Evolutionary conservation across 2,888 invertebrate species (phyloP), one percentile per base, ranked within the genome.

Genomic region (Thelaira solivaga): DNA sequence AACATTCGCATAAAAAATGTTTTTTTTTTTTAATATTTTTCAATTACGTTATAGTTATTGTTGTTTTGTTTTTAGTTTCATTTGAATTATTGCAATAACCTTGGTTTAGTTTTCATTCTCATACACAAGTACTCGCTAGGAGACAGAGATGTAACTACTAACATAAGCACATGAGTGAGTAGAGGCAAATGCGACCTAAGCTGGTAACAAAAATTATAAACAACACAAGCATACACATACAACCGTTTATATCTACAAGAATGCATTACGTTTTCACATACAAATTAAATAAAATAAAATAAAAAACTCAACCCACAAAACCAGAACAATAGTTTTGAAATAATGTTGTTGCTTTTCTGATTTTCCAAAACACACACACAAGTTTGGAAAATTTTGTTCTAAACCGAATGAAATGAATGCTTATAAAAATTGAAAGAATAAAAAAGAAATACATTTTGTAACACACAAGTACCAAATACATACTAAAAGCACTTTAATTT

Each of bases 31-130:
- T n/a, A n/a, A n/a, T n/a, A n/a, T n/a, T 72, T 64, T 68, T 62
- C 55, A 57, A 57, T 68, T 62, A 64, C 69, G 31, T 51, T 43
- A 34, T 65, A 29, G 36, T 55, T 51, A 45, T 69, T 74, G 41
- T 41, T 72, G 36, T 51, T 57, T 45, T 47, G 43, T 68, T 74
- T 79, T 76, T 31, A 67, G 80, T 80, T 80, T 74, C 80, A 80
- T 76, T 81, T 76, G 76, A 81, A 81, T 81, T 80, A 74, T 75
- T 76, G 71, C 80, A 45, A 31, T 76, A 80, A 72, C 80, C 80
- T 81, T 81, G 80, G 80, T 80, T 80, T 72, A 76, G 80, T 80
- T 81, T 81, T 74, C 61, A 36, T 72, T 68, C 72, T 65, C 71
- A 59, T 26, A 41, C 55, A 59, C 53, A 18, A 13, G 51, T 13